Evolutionary conservation across 2,113 vertebrate species (phyloP).

Genomic region (Catagonus wagneri): DNA sequence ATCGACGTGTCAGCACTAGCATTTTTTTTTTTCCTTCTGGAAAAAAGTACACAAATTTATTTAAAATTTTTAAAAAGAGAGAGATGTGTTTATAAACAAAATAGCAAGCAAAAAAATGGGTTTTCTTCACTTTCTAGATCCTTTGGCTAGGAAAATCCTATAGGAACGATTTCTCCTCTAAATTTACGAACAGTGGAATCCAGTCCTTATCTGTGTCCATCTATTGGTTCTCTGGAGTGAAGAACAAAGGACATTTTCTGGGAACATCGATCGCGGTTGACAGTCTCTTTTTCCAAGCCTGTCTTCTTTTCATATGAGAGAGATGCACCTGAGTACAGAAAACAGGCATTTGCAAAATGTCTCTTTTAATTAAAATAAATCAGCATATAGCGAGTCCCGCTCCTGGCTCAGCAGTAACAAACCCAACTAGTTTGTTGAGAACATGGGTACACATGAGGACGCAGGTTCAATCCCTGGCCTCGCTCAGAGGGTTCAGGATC

Average conservation of each 20-base stretch:
- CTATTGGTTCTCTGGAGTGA: background rate
- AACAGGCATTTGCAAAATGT: background rate
- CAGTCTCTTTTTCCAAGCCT: background rate
- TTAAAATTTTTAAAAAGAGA: background rate
- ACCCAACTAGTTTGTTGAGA: too few species aligned
- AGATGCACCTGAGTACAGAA: background rate
- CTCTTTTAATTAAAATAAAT: background rate
- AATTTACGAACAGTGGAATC: background rate
- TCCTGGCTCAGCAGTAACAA: background rate
- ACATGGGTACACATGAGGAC: too few species aligned
- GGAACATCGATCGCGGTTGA: background rate
- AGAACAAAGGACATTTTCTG: background rate
- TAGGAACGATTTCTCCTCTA: background rate
- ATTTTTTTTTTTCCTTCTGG: background rate
- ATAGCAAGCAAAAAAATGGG: background rate
- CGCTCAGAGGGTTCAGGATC: too few species aligned
- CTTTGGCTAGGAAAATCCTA: background rate
- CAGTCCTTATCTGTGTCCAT: background rate
- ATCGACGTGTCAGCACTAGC: slow-evolving; percentile 36
- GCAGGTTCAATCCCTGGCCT: too few species aligned
- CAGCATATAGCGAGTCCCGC: background rate
- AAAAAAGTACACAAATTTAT: background rate
- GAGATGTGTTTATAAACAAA: background rate
- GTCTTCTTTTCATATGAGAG: background rate
- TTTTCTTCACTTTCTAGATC: slow-evolving; percentile 1